A percentile compares a stretch with the other conserved stretches of the same genome.
Conservation (phyloP, 1,140 invertebrate species). For the Tetragnatha versicolor region DNA sequence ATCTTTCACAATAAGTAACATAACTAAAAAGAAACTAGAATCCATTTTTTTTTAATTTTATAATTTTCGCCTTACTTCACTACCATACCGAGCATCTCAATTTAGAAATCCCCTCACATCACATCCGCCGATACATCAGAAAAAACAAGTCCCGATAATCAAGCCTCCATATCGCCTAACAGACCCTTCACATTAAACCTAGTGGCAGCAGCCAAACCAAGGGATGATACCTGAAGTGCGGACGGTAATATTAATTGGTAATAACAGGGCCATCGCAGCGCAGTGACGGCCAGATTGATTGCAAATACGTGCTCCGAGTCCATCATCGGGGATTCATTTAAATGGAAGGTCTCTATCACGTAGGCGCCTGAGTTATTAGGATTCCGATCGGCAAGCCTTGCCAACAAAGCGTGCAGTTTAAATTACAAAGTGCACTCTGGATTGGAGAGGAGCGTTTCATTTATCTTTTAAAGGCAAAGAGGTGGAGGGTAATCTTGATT, state of each 20-base stretch:
- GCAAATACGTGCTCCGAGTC: constrained; percentile 27
- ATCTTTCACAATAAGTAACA: no score
- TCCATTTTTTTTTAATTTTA: no score
- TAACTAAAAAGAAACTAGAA: no score
- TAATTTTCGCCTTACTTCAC: no score
- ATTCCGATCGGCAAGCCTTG: constrained; percentile 28
- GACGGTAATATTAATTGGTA: constrained; percentile 45
- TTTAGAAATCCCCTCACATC: no score
- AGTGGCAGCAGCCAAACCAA: no score
- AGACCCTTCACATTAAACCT: no score
- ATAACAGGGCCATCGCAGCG: constrained; percentile 32
- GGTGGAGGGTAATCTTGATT: constrained; percentile 27
- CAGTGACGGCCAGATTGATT: constrained; percentile 45
- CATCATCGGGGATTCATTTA: constrained; percentile 29
- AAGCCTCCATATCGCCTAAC: no score
- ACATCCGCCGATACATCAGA: no score
- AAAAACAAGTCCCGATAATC: no score
- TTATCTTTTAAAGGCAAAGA: constrained; percentile 17
- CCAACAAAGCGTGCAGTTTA: constrained; percentile 53
- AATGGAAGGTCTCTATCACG: constrained; percentile 50
- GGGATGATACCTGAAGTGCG: not conserved
- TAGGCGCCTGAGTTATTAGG: constrained; percentile 35
- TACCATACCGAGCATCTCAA: no score
- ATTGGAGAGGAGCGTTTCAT: constrained; percentile 8
- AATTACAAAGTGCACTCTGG: constrained; percentile 51